These are phyloP conservation scores for Eremobia ochroleuca DNA, from an alignment of 2,888 invertebrate species.

Conservation along the genomic window DNA sequence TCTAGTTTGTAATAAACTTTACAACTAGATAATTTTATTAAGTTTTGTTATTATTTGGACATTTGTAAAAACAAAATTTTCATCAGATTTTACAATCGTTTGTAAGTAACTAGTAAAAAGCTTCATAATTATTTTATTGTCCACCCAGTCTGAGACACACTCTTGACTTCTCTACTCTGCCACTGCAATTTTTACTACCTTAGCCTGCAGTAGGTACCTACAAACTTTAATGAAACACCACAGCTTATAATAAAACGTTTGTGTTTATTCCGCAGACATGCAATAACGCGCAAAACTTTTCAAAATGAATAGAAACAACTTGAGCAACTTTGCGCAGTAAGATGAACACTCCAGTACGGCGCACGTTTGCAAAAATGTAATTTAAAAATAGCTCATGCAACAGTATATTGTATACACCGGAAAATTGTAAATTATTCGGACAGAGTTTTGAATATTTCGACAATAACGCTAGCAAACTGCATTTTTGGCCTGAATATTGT, in stretches of 20 bases:
- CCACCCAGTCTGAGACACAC: neutral
- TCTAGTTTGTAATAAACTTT: neutral
- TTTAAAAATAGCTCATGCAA: slow-evolving; percentile 65
- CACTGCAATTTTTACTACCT: slow-evolving; percentile 5
- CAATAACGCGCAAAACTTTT: slow-evolving; percentile 60
- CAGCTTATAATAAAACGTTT: slow-evolving; percentile 40
- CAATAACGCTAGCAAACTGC: slow-evolving; percentile 27
- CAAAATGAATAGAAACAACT: slow-evolving; percentile 65
- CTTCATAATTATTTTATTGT: neutral
- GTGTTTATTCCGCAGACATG: slow-evolving; percentile 59
- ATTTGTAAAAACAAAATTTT: neutral
- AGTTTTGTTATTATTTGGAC: neutral
- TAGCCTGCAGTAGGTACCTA: neutral
- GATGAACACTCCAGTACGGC: slow-evolving; percentile 54
- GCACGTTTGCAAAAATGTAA: slow-evolving; percentile 69
- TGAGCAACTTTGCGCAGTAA: slow-evolving; percentile 55
- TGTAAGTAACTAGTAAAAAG: neutral
- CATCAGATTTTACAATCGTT: neutral
- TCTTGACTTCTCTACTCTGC: neutral
- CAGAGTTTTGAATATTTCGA: slow-evolving; percentile 54
- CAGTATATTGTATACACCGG: slow-evolving; percentile 30
- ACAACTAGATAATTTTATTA: neutral
- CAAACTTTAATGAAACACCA: slow-evolving; percentile 53
- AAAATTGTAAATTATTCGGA: slow-evolving; percentile 59
- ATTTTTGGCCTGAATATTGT: slow-evolving; percentile 10